Evolutionary conservation across 2,113 vertebrate genomes (phyloP).

Genomic region (Nycticorax nycticorax): DNA sequence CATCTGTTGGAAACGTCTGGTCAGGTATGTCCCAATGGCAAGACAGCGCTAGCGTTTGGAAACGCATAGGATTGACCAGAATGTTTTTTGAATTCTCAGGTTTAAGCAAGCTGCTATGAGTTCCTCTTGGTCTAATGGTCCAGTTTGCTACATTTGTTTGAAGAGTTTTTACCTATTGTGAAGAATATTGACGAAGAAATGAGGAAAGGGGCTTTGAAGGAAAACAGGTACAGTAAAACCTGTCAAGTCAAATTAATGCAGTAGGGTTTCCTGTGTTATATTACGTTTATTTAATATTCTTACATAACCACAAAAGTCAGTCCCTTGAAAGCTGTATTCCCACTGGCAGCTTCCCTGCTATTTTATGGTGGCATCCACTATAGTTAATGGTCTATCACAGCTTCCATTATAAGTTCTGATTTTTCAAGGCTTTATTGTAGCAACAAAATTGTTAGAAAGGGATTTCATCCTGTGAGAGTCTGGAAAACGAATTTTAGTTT

Average conservation of each 20-base stretch:
- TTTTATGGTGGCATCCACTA: constrained; percentile 25
- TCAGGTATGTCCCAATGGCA: neutral
- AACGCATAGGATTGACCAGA: neutral
- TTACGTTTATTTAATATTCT: constrained; percentile 41
- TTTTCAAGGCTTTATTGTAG: constrained; percentile 34
- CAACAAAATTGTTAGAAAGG: constrained; percentile 7
- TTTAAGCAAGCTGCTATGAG: neutral
- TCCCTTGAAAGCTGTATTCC: constrained; percentile 17
- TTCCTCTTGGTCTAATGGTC: neutral
- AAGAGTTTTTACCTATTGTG: neutral
- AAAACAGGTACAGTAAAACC: constrained; percentile 17
- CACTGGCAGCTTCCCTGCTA: constrained; percentile 45
- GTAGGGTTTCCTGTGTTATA: neutral
- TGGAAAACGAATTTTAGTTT: neutral
- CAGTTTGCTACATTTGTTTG: neutral
- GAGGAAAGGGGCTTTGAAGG: neutral
- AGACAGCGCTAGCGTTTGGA: neutral
- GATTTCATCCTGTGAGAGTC: neutral
- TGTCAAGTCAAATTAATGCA: constrained; percentile 11
- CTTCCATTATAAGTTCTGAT: neutral
- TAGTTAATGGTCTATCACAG: constrained; percentile 46
- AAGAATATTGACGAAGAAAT: constrained; percentile 11
- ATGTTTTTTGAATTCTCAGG: neutral
- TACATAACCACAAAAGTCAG: constrained; percentile 38
- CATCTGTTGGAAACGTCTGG: neutral